These are phyloP conservation scores for Sycophila texana DNA, from an alignment of 2,888 invertebrate genomes.

Conservation along the genomic window DNA sequence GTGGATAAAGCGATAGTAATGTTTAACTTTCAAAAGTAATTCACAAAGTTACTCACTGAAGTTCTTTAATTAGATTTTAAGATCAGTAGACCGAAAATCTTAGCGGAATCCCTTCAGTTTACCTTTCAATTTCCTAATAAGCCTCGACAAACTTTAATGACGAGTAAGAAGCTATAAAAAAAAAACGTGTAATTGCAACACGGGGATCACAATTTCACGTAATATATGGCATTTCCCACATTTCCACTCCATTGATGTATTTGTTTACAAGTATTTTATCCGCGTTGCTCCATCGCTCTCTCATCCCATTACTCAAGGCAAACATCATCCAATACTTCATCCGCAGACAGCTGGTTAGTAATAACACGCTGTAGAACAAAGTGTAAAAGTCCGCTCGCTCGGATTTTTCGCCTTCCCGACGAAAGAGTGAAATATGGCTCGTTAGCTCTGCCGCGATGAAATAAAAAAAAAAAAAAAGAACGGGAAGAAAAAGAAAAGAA, in stretches of 20 bases:
- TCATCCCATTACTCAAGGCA: neutral
- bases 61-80: too few relatives aligned
- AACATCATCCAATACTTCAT: neutral
- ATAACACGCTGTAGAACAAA: conserved; percentile 8
- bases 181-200: too few relatives aligned
- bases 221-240: neutral
- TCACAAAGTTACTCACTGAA: too few relatives aligned
- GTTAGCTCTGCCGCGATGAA: neutral
- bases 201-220: too few relatives aligned
- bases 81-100: too few relatives aligned
- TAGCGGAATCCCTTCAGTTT: too few relatives aligned
- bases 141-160: too few relatives aligned
- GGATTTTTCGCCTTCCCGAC: conserved; percentile 13
- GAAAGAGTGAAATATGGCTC: conserved; percentile 8
- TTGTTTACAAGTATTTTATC: conserved; percentile 1
- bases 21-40: too few relatives aligned
- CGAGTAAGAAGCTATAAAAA: too few relatives aligned
- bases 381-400: neutral
- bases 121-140: too few relatives aligned
- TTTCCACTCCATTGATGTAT: neutral
- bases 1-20: too few relatives aligned
- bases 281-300: neutral
- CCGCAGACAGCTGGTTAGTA: neutral
- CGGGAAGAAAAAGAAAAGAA: neutral
- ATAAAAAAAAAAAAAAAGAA: neutral